Evolutionary conservation across 2,888 invertebrate species (phyloP).

Genomic region (Drosophila yooni): DNA sequence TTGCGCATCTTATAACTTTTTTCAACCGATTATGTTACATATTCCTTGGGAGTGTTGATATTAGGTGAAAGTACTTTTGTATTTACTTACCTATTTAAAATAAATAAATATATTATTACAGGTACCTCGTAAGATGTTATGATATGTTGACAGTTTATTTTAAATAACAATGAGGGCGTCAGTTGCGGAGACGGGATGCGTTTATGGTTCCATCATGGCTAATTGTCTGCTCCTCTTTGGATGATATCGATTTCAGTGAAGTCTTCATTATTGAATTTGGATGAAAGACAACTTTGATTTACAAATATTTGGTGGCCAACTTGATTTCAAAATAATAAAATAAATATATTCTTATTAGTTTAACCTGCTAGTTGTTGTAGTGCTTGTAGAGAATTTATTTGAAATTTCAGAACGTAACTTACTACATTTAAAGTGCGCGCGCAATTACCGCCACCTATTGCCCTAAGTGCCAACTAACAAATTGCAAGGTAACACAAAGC

Average conservation of each 20-base stretch:
- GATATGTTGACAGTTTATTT: neutral
- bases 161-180: neutral
- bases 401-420: neutral
- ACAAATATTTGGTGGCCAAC: neutral
- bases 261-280: neutral
- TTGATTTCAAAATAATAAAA: neutral
- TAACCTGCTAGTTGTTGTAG: neutral
- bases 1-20: neutral
- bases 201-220: neutral
- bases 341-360: neutral
- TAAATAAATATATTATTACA: neutral
- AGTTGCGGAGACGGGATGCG: neutral
- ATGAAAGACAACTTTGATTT: neutral
- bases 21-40: neutral
- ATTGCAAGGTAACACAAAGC: constrained; percentile 30
- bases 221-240: neutral
- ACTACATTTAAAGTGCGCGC: constrained; percentile 39
- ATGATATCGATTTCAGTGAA: neutral
- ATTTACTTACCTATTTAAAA: neutral
- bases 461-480: constrained; percentile 11
- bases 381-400: neutral
- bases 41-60: neutral
- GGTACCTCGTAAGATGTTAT: neutral
- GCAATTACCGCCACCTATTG: constrained; percentile 51
- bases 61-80: neutral